Evolutionary conservation across 30 jellyfish, hydroid and myxozoan species (phyloP), one percentile per base, ranked within the genome.

Genomic region (Hydractinia echinata): DNA sequence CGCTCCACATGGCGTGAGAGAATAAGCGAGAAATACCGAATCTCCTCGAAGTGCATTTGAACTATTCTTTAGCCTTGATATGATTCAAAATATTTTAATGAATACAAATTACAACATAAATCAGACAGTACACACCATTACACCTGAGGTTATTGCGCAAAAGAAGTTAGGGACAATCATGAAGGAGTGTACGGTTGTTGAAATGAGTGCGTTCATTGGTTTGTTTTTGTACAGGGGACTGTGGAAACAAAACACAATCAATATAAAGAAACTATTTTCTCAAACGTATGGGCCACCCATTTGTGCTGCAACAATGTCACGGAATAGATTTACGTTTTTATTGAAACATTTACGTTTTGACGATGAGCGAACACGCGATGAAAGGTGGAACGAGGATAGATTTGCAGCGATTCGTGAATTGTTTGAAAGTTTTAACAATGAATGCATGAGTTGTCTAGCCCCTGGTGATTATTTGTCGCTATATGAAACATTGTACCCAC

Each of bases 401-500:
- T 60, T 60, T 60, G 70, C 70, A 13, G 70, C 70, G 15, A 60
- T 60, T 1, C 18, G 70, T 13, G 70, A 60, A 13, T 14, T 60
- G 15, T 60, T 60, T 60, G 2, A 60, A 60, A 60, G 15, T 16
- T 60, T 60, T 2, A 60, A 60, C 18, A 14, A 13, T 60, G 70
- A 60, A 60, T 14, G 70, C 18, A 60, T 60, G 18, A 13, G 16
- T 14, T 60, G 16, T 16, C 70, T 60, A 14, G 70, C 15, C 16
- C 70, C 70, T 60, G 70, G 70, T 60, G 16, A 60, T 60, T 60
- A 60, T 60, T 16, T 60, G 15, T 60, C 70, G 18, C 18, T 60
- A 60, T 1, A 60, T 60, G 70, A 30, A 30, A 60, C 70, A 60
- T 60, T 60, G 18, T 60, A 60, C 18, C 70, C 70, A 16, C 15